Evolutionary conservation across 2,888 invertebrate species (phyloP).

Genomic region (Drosophila paramelanica): DNA sequence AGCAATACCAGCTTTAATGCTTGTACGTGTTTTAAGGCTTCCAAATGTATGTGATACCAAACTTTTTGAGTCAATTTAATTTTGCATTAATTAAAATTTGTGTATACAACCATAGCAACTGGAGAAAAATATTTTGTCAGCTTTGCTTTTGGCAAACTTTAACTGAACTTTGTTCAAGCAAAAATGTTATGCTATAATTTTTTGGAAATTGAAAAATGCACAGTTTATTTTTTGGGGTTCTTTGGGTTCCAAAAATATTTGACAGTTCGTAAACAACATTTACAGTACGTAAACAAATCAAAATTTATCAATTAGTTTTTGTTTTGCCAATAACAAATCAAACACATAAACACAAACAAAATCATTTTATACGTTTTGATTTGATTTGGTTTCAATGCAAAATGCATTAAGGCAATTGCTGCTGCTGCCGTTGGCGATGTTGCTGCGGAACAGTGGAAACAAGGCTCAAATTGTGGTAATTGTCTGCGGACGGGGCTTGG

Average conservation of each 20-base stretch:
- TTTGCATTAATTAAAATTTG: constrained; percentile 1
- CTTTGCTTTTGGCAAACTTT: constrained; percentile 20
- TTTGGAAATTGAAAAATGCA: constrained; percentile 19
- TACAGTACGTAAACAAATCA: constrained; percentile 48
- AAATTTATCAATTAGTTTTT: constrained; percentile 53
- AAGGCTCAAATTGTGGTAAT: constrained; percentile 41
- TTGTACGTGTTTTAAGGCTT: constrained; percentile 1
- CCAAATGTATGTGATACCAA: neutral
- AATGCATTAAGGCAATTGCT: constrained; percentile 1
- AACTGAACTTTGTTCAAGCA: constrained; percentile 35
- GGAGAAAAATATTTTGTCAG: constrained; percentile 4
- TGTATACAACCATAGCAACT: neutral
- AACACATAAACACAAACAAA: constrained; percentile 7
- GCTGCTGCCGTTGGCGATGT: neutral
- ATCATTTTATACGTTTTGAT: constrained; percentile 7
- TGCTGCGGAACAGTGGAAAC: constrained; percentile 5
- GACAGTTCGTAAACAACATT: constrained; percentile 57
- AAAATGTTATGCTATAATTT: constrained; percentile 26
- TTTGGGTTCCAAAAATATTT: constrained; percentile 33
- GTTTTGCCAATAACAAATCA: constrained; percentile 50
- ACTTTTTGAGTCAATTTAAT: neutral
- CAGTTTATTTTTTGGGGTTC: constrained; percentile 48
- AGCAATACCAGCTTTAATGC: constrained; percentile 1
- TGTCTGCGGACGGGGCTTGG: constrained; percentile 27
- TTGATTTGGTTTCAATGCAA: constrained; percentile 13